phyloP scores from a whole-genome alignment of 2,797 vertebrate genomes.

The Sebastes minor region DNA sequence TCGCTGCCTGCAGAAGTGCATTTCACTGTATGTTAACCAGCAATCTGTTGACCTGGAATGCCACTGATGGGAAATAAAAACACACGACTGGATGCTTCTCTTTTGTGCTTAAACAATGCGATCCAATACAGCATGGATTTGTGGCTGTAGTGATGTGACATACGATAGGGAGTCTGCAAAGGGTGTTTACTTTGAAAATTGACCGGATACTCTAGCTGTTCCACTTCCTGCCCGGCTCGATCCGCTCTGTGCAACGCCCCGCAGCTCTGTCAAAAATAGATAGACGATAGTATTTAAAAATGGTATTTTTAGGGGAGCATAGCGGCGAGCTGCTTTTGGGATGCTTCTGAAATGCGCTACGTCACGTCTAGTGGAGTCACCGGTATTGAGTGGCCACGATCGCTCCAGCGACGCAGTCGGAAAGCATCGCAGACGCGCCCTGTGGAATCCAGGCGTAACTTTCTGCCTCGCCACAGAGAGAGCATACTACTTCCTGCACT shows the following conservation, averaged over 20 bases:
- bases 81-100: background rate
- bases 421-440: too few species aligned
- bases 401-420: too few species aligned
- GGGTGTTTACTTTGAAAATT: background rate
- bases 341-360: too few species aligned
- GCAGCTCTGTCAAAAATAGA: too few species aligned
- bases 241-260: too few species aligned
- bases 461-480: background rate
- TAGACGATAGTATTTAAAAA: too few species aligned
- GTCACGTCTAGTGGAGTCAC: too few species aligned
- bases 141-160: background rate
- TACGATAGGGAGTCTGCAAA: background rate
- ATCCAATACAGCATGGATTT: background rate
- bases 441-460: too few species aligned
- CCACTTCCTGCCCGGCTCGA: background rate
- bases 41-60: slow-evolving; percentile 8
- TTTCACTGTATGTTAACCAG: background rate
- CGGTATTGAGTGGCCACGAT: too few species aligned
- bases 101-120: background rate
- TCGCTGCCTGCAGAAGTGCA: background rate
- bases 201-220: background rate
- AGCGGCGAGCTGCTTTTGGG: too few species aligned
- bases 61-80: background rate
- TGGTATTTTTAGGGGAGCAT: too few species aligned
- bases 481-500: background rate